phyloP scores from a whole-genome alignment of 2,888 invertebrate species.

The Osedax fenrisi region DNA sequence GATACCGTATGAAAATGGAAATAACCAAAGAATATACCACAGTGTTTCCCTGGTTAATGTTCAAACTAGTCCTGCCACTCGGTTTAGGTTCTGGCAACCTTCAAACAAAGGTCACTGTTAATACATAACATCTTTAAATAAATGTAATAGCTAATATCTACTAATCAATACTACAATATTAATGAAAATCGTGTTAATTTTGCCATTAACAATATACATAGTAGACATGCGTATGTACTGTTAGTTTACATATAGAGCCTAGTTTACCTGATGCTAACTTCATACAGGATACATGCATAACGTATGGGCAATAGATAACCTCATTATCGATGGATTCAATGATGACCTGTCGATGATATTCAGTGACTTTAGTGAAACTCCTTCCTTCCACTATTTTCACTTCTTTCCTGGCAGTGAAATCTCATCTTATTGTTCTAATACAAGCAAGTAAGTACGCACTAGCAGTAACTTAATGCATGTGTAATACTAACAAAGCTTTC shows the following conservation, averaged over 20 bases:
- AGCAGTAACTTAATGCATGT: too few species aligned
- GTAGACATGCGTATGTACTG: too few species aligned
- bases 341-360: conserved; percentile 44
- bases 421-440: conserved; percentile 43
- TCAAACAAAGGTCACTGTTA: conserved; percentile 44
- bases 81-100: conserved; percentile 51
- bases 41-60: conserved; percentile 8
- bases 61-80: conserved; percentile 39
- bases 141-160: too few species aligned
- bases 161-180: too few species aligned
- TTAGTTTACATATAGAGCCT: too few species aligned
- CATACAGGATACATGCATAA: conserved; percentile 45
- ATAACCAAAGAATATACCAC: background rate
- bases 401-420: conserved; percentile 49
- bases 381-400: conserved; percentile 45
- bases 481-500: too few species aligned
- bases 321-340: conserved; percentile 48
- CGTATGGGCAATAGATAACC: conserved; percentile 50
- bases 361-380: conserved; percentile 43
- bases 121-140: too few species aligned
- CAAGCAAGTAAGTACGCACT: conserved; percentile 42
- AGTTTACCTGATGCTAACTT: too few species aligned
- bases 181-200: too few species aligned
- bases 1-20: conserved; percentile 22
- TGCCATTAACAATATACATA: too few species aligned